Base-by-base conservation (phyloP, 2,113 vertebrate genomes). In the Diadophis punctatus region DNA sequence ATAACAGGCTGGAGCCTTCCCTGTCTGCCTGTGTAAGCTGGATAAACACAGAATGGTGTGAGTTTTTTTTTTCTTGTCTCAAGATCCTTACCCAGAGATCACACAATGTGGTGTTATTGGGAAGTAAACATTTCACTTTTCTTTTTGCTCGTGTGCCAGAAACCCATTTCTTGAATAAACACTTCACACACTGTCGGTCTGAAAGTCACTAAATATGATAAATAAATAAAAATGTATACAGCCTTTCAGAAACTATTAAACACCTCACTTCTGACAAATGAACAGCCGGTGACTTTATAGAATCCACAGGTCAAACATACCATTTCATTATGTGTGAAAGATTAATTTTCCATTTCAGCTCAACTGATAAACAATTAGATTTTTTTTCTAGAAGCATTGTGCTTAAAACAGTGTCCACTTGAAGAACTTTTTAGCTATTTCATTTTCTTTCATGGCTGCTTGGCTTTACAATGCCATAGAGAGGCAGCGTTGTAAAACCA, bases 1-100 rank as follows among this genome's bases (percentile, higher is more conserved):
- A 98, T 97, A 98, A 97, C 98, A 98, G 98, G 95, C 98, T 98
- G 98, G 98, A 99, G 98, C 98, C 98, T 97, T 97, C 95, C 96
- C 97, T 97, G 98, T 98, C 98, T 98, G 97, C 97, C 97, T 97
- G 97, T 96, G 95, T 95, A 90, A 95, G 98, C 98, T 98, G 98
- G 97, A 98, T 98, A 98, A 99, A 99, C 98, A 99, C 93, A 97
- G 97, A 97, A 96, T 97, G 97, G 96, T 94, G 95, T 97, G 96
- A 96, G 96, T 96, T 96, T 97, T 97, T 96, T 96, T 96, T 97
- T 97, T 96, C 96, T 97, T 97, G 97, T 97, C 97, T 97, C 95
- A 90, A 93, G 96, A 97, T 95, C 96, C 96, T 97, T 97, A 97
- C 95, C 97, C 96, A 95, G 95, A 96, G 95, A 97, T 96, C 96